Conservation (phyloP, 2,797 vertebrate species). For the Mus caroli region DNA sequence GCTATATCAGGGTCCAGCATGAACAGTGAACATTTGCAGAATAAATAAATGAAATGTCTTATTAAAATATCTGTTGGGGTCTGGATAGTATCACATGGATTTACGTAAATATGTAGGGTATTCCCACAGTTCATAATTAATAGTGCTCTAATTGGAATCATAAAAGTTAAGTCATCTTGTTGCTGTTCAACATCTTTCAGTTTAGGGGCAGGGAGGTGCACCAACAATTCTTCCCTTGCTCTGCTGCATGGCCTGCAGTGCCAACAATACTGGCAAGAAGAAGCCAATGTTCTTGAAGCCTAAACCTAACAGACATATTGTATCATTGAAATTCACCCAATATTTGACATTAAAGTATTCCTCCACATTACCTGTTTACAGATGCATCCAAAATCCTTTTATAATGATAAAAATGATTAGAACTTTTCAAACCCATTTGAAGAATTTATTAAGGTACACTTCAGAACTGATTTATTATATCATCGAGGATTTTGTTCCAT, state of each 20-base stretch:
- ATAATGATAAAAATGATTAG: not conserved
- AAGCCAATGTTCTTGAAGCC: not conserved
- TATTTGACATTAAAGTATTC: not conserved
- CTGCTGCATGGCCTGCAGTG: not conserved
- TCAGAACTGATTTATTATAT: not conserved
- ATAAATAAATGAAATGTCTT: conserved; percentile 39
- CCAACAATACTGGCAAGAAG: not conserved
- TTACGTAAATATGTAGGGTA: not conserved
- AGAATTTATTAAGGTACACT: not conserved
- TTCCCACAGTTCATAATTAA: not conserved
- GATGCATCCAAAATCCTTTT: not conserved
- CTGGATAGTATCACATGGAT: not conserved
- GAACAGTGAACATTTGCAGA: conserved; percentile 16
- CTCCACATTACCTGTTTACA: not conserved
- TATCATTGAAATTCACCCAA: not conserved
- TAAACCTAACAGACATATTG: not conserved
- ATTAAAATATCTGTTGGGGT: conserved; percentile 25
- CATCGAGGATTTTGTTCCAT: not conserved
- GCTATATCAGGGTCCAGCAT: not conserved
- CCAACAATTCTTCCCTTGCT: not conserved
- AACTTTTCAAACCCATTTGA: not conserved
- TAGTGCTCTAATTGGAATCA: not conserved
- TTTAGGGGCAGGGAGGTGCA: not conserved
- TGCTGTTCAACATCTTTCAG: not conserved
- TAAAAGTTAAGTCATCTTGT: not conserved